A percentile compares a stretch with the other conserved stretches of the same genome.
Conservation (phyloP, 2,113 vertebrate species). For the Cisticola juncidis region DNA sequence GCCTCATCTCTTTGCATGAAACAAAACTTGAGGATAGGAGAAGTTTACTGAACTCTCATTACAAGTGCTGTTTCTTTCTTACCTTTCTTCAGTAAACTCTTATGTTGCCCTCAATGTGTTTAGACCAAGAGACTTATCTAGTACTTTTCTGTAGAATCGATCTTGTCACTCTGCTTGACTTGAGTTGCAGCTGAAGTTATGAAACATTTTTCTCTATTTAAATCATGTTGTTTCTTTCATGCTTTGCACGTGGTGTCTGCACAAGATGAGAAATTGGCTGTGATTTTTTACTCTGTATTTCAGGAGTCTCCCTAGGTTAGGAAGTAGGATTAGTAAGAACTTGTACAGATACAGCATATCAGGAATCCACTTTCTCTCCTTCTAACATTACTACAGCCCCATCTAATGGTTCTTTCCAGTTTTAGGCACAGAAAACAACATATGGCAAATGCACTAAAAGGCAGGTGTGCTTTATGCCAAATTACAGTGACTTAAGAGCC, state of each 20-base stretch:
- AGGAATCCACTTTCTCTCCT: background rate
- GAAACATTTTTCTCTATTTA: background rate
- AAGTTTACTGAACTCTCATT: background rate
- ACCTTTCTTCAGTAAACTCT: background rate
- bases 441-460: background rate
- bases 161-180: background rate
- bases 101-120: background rate
- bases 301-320: background rate
- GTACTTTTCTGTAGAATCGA: background rate
- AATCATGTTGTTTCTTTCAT: background rate
- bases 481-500: background rate
- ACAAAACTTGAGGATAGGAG: background rate
- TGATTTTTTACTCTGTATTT: background rate
- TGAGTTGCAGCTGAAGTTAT: background rate
- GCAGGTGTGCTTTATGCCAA: background rate
- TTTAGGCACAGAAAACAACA: background rate
- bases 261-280: background rate
- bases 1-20: background rate
- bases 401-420: background rate
- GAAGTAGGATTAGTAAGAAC: background rate
- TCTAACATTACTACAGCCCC: background rate
- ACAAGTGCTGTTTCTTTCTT: background rate
- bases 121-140: background rate
- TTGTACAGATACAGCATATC: background rate
- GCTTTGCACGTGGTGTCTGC: background rate